Base-by-base conservation (phyloP, 2,888 invertebrate species). In the Megastigmus dorsalis region DNA sequence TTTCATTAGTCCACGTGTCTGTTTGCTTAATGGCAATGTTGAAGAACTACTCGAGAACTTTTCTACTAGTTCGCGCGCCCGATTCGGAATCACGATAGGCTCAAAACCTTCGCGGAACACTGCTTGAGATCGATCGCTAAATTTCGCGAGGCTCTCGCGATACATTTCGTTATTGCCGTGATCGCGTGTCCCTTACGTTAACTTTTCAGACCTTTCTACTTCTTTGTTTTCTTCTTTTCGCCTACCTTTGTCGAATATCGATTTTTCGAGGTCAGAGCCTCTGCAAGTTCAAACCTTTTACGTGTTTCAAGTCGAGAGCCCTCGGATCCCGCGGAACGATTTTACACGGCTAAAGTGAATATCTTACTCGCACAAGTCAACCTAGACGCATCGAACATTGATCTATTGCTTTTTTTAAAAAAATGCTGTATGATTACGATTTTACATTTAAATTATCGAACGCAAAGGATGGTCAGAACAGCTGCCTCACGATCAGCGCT, bases 1-100 rank as follows among this genome's bases (percentile, higher is more conserved):
- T 70, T 76, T 69, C 72, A 76, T 76, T 68, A 72, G 26, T 1
- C n/a, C 15, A 28, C 72, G 73, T 65, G 76, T 73, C 67, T 68
- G 41, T 76, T 69, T 63, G 65, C 54, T 60, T 45, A 72, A 76
- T 50, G 63, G 72, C 43, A 60, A 62, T 45, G 48, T 57, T 65
- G 65, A 63, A 69, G 63, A 73, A 73, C 67, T 75, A 72, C 71
- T 75, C 67, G 67, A 71, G 50, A 75, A 75, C 28, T 67, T 75
- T 62, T 69, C 48, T 52, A 20, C 59, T 30, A 28, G 69, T 71
- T 67, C 36, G 52, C 67, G 60, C 52, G n/a, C n/a, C n/a, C n/a
- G n/a, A 50, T 54, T 23, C 55, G 15, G 20, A 20, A 67, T 67
- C 54, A 67, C 73, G 65, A 52, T 33, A 45, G 7, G 23, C 13